These are phyloP conservation scores for Jacana jacana DNA, from an alignment of 2,113 vertebrate species.

Conservation along the genomic window DNA sequence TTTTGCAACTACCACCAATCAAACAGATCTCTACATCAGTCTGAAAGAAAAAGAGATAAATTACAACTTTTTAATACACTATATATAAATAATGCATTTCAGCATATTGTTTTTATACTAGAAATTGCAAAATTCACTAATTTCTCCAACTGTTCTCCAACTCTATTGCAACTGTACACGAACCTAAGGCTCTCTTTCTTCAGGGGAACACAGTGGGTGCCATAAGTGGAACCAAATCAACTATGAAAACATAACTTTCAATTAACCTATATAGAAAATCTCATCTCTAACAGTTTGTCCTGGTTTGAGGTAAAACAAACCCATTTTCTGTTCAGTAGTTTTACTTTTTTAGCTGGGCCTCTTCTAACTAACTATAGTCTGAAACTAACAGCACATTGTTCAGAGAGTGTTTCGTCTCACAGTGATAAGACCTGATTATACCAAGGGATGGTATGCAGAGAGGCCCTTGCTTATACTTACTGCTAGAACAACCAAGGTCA, in stretches of 20 bases:
- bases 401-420: too few species aligned
- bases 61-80: rapidly evolving
- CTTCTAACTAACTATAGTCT: too few species aligned
- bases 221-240: neutral
- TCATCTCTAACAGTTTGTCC: neutral
- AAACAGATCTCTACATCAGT: conserved; percentile 78
- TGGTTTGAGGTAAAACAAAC: too few species aligned
- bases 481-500: too few species aligned
- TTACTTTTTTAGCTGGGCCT: too few species aligned
- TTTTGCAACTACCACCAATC: conserved; percentile 49
- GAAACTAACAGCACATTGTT: too few species aligned
- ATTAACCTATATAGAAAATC: neutral
- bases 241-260: neutral
- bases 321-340: too few species aligned
- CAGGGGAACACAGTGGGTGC: neutral
- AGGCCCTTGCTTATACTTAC: too few species aligned
- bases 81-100: neutral
- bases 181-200: neutral
- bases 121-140: neutral
- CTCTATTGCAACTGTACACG: neutral
- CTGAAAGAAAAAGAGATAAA: conserved; percentile 27
- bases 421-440: too few species aligned
- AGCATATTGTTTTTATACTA: neutral
- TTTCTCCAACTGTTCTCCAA: neutral
- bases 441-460: too few species aligned